Conservation (phyloP, 2,797 vertebrate species). For the Rhodeus uyekii region DNA sequence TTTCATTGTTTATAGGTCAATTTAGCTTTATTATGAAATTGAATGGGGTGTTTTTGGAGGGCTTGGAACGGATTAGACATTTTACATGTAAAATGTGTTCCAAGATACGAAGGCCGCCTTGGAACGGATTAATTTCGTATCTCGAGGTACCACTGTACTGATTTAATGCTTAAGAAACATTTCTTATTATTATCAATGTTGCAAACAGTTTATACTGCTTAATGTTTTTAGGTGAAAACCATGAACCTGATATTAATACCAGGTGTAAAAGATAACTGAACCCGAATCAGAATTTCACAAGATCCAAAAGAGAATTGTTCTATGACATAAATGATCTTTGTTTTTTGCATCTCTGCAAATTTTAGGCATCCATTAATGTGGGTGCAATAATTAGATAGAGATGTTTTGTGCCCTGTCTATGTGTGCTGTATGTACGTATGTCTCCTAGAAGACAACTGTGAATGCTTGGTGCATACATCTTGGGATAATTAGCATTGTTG, state of each 20-base stretch:
- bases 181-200: neutral
- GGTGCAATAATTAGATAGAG: conserved; percentile 12
- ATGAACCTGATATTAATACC: neutral
- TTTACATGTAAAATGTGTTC: no score
- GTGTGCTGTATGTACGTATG: conserved; percentile 17
- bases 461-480: conserved; percentile 48
- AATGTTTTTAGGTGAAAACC: neutral
- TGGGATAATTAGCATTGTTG: conserved; percentile 57
- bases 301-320: neutral
- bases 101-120: no score
- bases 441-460: conserved; percentile 44
- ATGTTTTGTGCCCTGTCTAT: neutral
- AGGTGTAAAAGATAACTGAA: neutral
- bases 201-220: neutral
- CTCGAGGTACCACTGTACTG: no score
- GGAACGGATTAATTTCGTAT: no score
- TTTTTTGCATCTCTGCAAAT: conserved; percentile 8
- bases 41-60: no score
- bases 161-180: neutral
- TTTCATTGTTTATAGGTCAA: no score
- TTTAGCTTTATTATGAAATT: no score
- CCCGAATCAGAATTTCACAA: neutral
- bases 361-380: neutral
- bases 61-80: no score
- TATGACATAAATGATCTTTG: neutral